These are phyloP conservation scores for Sturmia bella DNA, from an alignment of 2,888 invertebrate species.

Conservation along the genomic window DNA sequence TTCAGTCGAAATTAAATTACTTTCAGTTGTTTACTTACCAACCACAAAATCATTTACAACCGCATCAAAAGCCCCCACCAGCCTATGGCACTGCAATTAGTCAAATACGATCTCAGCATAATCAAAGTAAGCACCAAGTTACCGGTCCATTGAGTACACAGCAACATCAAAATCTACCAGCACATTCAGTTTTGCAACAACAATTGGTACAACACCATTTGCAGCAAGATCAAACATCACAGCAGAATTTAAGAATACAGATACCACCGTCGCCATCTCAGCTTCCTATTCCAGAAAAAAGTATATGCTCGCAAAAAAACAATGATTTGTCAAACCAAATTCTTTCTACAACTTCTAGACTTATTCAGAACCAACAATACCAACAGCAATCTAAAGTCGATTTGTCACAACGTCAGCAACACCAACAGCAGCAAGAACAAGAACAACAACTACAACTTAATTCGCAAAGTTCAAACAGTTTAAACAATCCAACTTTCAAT, in stretches of 20 bases:
- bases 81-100: constrained; percentile 82
- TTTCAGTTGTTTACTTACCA: constrained; percentile 78
- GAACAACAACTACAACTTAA: constrained; percentile 47
- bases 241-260: constrained; percentile 50
- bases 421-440: constrained; percentile 67
- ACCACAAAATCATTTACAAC: constrained; percentile 75
- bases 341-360: constrained; percentile 21
- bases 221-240: constrained; percentile 49
- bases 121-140: constrained; percentile 77
- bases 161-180: constrained; percentile 49
- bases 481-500: constrained; percentile 29
- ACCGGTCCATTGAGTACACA: constrained; percentile 48
- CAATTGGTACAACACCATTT: constrained; percentile 42
- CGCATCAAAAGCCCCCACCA: constrained; percentile 80
- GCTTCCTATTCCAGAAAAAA: constrained; percentile 39
- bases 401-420: constrained; percentile 49
- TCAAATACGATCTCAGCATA: constrained; percentile 82
- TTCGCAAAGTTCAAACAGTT: constrained; percentile 15
- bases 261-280: constrained; percentile 46
- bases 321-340: constrained; percentile 37
- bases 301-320: constrained; percentile 37
- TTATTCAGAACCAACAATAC: constrained; percentile 23
- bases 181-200: constrained; percentile 36
- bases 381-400: constrained; percentile 41
- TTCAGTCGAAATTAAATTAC: background rate